These are phyloP conservation scores for Etheostoma perlongum DNA, from an alignment of 2,797 vertebrate genomes.

Conservation along the genomic window DNA sequence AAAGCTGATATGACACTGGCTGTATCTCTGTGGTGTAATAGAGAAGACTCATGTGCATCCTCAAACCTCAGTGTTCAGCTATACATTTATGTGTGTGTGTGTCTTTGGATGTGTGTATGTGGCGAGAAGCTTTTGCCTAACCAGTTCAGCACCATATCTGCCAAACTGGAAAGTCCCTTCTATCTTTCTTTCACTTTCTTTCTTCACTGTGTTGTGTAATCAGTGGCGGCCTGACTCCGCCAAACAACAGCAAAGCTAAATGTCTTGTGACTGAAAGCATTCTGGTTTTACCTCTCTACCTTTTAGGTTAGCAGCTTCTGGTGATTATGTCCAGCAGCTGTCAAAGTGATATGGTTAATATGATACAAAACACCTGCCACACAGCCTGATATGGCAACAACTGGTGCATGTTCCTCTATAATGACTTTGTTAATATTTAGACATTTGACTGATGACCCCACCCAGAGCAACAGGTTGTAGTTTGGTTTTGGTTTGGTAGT, in stretches of 20 bases:
- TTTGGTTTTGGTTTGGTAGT: not conserved
- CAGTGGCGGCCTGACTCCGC: not conserved
- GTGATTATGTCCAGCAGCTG: not conserved
- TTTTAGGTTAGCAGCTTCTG: not conserved
- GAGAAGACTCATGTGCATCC: not conserved
- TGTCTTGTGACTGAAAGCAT: slow-evolving; percentile 13
- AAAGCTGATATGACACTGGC: too few relatives aligned
- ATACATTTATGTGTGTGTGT: not conserved
- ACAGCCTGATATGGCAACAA: not conserved
- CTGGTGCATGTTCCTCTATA: not conserved
- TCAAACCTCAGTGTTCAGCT: not conserved
- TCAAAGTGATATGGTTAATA: not conserved
- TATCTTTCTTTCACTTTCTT: slow-evolving; percentile 68
- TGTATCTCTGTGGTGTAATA: too few relatives aligned
- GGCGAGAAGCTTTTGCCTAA: not conserved
- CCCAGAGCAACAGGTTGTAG: not conserved
- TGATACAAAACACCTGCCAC: not conserved
- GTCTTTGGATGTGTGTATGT: accelerated
- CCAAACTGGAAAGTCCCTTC: slow-evolving; percentile 62
- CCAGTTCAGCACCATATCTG: slow-evolving; percentile 7
- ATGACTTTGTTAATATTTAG: not conserved
- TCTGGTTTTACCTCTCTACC: not conserved
- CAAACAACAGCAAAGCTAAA: slow-evolving; percentile 12
- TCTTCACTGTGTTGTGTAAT: not conserved
- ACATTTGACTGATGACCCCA: not conserved